These are phyloP conservation scores for Balanococcus diminutus DNA, from an alignment of 2,888 invertebrate genomes.

Conservation along the genomic window DNA sequence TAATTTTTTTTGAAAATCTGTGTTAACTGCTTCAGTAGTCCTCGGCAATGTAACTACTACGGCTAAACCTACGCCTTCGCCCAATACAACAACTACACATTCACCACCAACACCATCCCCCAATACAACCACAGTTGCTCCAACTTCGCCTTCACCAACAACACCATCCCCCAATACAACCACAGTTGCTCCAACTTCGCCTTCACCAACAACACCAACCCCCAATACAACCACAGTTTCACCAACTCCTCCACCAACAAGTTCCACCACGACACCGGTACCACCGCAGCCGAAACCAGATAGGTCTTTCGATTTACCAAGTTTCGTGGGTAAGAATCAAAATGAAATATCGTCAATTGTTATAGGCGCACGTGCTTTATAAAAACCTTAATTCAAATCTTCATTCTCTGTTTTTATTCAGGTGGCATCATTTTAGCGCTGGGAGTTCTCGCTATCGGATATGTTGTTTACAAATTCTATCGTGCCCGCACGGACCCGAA, in stretches of 20 bases:
- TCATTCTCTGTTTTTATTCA: too few relatives aligned
- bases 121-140: not conserved
- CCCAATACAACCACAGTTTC: not conserved
- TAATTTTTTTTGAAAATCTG: too few relatives aligned
- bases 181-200: not conserved
- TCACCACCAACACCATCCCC: not conserved
- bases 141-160: not conserved
- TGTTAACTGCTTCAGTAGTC: too few relatives aligned
- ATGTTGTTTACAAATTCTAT: constrained; percentile 87
- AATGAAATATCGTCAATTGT: too few relatives aligned
- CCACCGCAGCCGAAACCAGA: constrained; percentile 19
- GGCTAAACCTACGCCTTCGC: too few relatives aligned
- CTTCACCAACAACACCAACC: constrained; percentile 8
- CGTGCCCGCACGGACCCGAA: constrained; percentile 82
- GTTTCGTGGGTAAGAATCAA: constrained; percentile 16
- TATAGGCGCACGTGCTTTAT: too few relatives aligned
- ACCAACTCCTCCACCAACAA: not conserved
- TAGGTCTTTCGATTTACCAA: not conserved
- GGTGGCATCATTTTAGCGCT: constrained; percentile 84
- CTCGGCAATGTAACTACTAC: too few relatives aligned
- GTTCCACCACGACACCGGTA: not conserved
- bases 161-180: constrained; percentile 5
- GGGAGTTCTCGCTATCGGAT: constrained; percentile 78
- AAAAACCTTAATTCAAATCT: too few relatives aligned
- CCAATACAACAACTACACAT: too few relatives aligned